Conservation (phyloP, 1,140 invertebrate genomes). For the Trichonephila inaurata region DNA sequence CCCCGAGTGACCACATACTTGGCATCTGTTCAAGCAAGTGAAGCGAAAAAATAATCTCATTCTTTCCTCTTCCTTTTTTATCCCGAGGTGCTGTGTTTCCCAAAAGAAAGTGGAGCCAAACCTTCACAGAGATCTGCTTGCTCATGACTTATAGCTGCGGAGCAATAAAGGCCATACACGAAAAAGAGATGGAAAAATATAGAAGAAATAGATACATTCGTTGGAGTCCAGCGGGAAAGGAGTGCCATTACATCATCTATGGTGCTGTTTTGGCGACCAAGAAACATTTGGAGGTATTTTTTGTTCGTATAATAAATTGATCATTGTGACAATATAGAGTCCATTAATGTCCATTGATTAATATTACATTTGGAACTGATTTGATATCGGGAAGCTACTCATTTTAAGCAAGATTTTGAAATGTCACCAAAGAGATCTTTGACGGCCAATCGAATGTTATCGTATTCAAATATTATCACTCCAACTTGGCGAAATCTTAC, state of each 20-base stretch:
- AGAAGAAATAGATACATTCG: constrained; percentile 61
- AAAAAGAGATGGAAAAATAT: constrained; percentile 62
- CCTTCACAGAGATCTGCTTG: constrained; percentile 54
- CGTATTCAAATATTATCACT: too few species aligned
- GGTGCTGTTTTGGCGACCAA: not conserved
- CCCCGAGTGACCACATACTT: constrained; percentile 46
- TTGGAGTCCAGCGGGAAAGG: constrained; percentile 5
- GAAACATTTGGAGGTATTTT: too few species aligned
- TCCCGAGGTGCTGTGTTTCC: constrained; percentile 37
- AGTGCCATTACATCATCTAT: not conserved
- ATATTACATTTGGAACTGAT: too few species aligned
- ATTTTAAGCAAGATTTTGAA: too few species aligned
- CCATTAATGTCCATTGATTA: too few species aligned
- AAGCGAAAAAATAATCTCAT: constrained; percentile 67
- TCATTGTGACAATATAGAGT: too few species aligned
- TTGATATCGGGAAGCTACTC: too few species aligned
- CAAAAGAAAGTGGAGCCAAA: not conserved
- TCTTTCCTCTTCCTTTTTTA: not conserved
- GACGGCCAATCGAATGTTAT: too few species aligned
- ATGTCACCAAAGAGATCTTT: too few species aligned
- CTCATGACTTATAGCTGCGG: constrained; percentile 65
- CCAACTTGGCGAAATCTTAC: too few species aligned
- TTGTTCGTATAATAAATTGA: too few species aligned
- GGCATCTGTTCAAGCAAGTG: constrained; percentile 69
- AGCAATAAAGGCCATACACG: constrained; percentile 52